Evolutionary conservation across 1,140 invertebrate species (phyloP), one percentile per base, ranked within the genome.

Genomic region (Bombus waltoni): DNA sequence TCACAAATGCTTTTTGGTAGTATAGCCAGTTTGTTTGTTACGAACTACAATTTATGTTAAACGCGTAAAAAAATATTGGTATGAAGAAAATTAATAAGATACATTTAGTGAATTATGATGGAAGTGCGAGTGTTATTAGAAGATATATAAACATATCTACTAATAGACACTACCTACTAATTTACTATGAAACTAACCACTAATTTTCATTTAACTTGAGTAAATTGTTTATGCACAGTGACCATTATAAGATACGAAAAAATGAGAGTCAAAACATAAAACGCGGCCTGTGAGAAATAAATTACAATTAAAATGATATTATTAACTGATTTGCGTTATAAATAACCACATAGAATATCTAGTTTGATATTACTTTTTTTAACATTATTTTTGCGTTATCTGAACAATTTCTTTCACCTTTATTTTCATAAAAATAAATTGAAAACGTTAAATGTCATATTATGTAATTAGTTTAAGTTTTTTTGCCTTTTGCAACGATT

Each of bases 301-400:
- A 81, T 80, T 72, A 80, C 53, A 62, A 72, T 85, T 85, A 85
- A 72, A 85, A 80, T 72, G 62, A 80, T 72, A 44, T 25, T 80
- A 85, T 28, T 80, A 40, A 85, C 68, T 80, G 10, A 8, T 47
- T n/a, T 53, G 18, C 47, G 18, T 44, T 35, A 13, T 44, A 65
- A 82, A 53, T 38, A 65, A 65, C 22, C 53, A 22, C 40, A 80
- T 42, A 72, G 10, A n/a, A 53, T 62, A 10, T 62, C 53, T 10
- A 42, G n/a, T 8, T 68, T 13, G 25, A 68, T 38, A 32, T 84
- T 79, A 79, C 2, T 15, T 32, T 68, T 53, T 40, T 42, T 4
- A 79, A 59, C 13, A 53, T 18, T 10, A 57, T 10, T 9, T 38
- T 84, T n/a, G 32, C n/a, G 13, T 28, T 57, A 3, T 44, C 22